Evolutionary conservation across 2,797 vertebrate genomes (phyloP).

Genomic region (Chrosomus eos): DNA sequence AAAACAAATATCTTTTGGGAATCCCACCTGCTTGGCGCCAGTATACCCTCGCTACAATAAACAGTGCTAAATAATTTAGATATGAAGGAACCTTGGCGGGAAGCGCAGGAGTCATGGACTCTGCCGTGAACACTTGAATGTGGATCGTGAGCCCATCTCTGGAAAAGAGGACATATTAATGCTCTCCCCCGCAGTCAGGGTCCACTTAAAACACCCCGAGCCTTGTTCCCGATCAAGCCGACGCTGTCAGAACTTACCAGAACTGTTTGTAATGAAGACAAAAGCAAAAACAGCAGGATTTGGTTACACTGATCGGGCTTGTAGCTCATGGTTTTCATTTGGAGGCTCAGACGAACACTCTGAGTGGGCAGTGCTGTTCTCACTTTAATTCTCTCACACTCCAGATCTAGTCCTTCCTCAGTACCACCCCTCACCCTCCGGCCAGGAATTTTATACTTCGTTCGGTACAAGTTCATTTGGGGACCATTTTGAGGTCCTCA

Average conservation of each 20-base stretch:
- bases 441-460: constrained; percentile 44
- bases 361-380: constrained; percentile 13
- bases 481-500: background rate
- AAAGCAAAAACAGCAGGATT: constrained; percentile 58
- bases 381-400: constrained; percentile 37
- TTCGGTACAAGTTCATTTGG: constrained; percentile 41
- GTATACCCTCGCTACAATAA: constrained; percentile 77
- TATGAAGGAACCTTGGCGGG: constrained; percentile 72
- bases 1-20: constrained; percentile 74
- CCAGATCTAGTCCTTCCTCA: constrained; percentile 7
- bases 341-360: constrained; percentile 39
- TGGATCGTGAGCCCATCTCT: constrained; percentile 66
- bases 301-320: constrained; percentile 53
- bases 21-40: constrained; percentile 75
- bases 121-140: constrained; percentile 70
- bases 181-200: constrained; percentile 47
- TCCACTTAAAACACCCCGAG: constrained; percentile 54
- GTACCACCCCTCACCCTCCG: constrained; percentile 10
- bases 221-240: constrained; percentile 57
- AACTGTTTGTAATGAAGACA: constrained; percentile 53
- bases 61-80: constrained; percentile 79
- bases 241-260: constrained; percentile 56
- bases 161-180: constrained; percentile 61
- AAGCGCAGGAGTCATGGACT: constrained; percentile 52
- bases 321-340: constrained; percentile 56